Base-by-base conservation (phyloP, 1,140 invertebrate genomes). In the Diorhabda sublineata region DNA sequence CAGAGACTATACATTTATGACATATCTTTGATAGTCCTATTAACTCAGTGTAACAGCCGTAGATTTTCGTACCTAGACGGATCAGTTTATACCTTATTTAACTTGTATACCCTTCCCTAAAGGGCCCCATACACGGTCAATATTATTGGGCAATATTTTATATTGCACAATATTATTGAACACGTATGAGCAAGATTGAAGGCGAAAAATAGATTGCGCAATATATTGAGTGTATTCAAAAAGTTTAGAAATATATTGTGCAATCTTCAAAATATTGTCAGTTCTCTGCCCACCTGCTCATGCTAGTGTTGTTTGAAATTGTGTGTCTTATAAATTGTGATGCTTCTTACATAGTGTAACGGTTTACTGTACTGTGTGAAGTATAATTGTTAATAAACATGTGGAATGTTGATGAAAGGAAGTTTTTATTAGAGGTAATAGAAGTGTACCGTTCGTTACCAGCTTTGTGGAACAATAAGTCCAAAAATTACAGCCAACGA, bases 171-270 rank as follows among this genome's bases (percentile, higher is more conserved):
- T 62, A 45, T 43, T 42, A n/a, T 62, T 45, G 61, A 69, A 42
- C 57, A 58, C 66, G n/a, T 66, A 56, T 52, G 8, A 57, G 66
- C 66, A 52, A 60, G 44, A 69, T 69, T 60, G 58, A 69, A 66
- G 26, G 1, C 26, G 26, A 1, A 26, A 26, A 26, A 26, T 2
- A 65, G 56, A 58, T 64, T 69, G 67, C 42, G 52, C 62, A 69
- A 69, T 60, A 66, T 45, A 66, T 69, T 69, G 62, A 61, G 44
- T 69, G 8, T 66, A 69, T 57, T 58, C 65, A 69, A 65, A 66
- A 52, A 5, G 42, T 47, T 64, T 69, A 64, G 58, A 66, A 66
- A 60, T 69, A 66, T 65, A 56, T 69, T 61, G 63, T 57, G 43
- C 68, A 69, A 60, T 69, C 9, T 66, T 44, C 11, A 41, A 26